Conservation (phyloP, 2,888 invertebrate species). For the Ormyrus labotus region DNA sequence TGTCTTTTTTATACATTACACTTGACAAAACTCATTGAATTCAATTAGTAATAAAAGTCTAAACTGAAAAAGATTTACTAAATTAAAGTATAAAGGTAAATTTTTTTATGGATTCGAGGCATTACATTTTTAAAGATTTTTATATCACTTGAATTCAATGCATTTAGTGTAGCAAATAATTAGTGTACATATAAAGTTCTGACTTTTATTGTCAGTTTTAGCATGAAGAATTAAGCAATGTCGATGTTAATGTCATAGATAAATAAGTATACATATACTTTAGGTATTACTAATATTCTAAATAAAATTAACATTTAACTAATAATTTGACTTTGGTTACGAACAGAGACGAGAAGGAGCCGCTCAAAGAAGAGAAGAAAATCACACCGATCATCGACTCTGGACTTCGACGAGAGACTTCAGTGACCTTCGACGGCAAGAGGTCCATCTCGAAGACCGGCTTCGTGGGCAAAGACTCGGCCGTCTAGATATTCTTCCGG, state of each 20-base stretch:
- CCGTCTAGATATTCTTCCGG: constrained; percentile 81
- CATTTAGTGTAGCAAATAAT: too few relatives aligned
- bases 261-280: too few relatives aligned
- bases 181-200: neutral
- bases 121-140: too few relatives aligned
- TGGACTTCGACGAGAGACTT: constrained; percentile 80
- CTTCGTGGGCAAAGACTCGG: constrained; percentile 93
- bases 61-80: neutral
- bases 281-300: too few relatives aligned
- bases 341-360: constrained; percentile 88
- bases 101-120: too few relatives aligned
- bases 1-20: constrained; percentile 10
- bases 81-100: neutral
- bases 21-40: too few relatives aligned
- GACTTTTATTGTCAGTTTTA: neutral
- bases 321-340: constrained; percentile 47
- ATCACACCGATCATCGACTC: constrained; percentile 78
- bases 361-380: constrained; percentile 82
- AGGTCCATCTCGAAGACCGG: constrained; percentile 90
- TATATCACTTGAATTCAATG: too few relatives aligned
- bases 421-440: constrained; percentile 89
- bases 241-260: constrained; percentile 15
- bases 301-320: neutral
- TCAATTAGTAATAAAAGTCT: too few relatives aligned
- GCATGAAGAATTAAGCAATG: constrained; percentile 11